These are phyloP conservation scores for Rattus rattus DNA, from an alignment of 2,113 vertebrate genomes.

Conservation along the genomic window DNA sequence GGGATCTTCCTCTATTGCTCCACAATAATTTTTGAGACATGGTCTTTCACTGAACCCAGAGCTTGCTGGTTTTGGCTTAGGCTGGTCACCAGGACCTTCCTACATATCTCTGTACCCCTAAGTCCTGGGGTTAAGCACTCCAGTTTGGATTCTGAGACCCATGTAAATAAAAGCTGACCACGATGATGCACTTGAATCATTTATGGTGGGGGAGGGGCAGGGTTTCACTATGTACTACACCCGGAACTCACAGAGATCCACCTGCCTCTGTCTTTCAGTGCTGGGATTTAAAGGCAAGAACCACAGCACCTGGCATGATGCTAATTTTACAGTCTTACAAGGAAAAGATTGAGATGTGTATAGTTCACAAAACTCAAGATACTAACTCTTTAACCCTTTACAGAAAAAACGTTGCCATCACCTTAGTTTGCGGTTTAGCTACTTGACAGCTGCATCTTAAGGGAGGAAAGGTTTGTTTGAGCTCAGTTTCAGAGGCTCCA, in stretches of 20 bases:
- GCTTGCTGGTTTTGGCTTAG: neutral
- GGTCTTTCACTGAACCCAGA: neutral
- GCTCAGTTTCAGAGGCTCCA: neutral
- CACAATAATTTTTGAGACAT: neutral
- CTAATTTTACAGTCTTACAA: neutral
- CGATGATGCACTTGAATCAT: no score
- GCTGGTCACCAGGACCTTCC: neutral
- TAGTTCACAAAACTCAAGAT: neutral
- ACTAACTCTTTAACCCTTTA: neutral
- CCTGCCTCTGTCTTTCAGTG: neutral
- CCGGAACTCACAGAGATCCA: neutral
- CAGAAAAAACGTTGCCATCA: neutral
- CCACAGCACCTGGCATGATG: no score
- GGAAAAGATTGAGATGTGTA: neutral
- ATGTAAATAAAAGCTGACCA: no score
- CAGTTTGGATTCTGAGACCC: no score
- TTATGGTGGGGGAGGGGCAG: neutral
- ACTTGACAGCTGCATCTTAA: neutral
- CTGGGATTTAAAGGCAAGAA: neutral
- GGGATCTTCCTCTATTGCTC: no score
- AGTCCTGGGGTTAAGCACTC: neutral
- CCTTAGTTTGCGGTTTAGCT: neutral
- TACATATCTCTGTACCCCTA: neutral
- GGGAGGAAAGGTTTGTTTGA: neutral
- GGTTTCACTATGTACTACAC: neutral